Base-by-base conservation (phyloP, 2,797 vertebrate genomes). In the Ctenosaura bakeri region DNA sequence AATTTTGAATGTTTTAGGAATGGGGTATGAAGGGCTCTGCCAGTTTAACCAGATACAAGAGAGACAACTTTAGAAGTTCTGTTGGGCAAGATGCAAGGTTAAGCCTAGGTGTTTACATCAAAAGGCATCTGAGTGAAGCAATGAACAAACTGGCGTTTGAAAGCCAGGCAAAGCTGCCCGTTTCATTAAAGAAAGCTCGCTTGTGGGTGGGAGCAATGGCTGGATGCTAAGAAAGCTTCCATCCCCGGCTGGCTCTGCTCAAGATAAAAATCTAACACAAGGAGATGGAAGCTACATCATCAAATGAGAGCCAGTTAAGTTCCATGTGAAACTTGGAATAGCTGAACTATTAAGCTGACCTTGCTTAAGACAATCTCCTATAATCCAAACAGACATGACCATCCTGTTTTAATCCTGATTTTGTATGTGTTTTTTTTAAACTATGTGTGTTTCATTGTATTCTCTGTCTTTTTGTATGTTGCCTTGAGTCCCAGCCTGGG, bases 221-320 rank as follows among this genome's bases (percentile, higher is more conserved):
- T 94, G 92, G 87, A 93, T 89, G 93, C 90, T 88, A 12, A 95
- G 93, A 93, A 80, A 93, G 91, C 90, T 94, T 24, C 92, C 94
- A 78, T 90, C 95, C 90, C 94, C 91, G 92, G 56, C 91, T 94
- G 94, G 91, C 85, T 93, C 86, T 92, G 94, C 92, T 94, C 90
- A 88, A 94, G 95, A 96, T 93, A 95, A 95, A 80, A 95, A 95
- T 95, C 92, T 93, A 95, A 94, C 93, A 93, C 87, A 92, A 29
- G 92, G 83, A 79, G 73, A 92, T 93, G 94, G 90, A 95, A 91
- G 90, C n/a, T 86, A 93, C 89, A 81, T 74, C 52, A 94, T 88
- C 91, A 92, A 91, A 93, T 94, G 38, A 92, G 93, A 90, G 92
- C 88, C 84, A 85, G 22, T 92, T 90, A 93, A 92, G 90, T 0